These are phyloP conservation scores for Hexactinellida sp. DNA, from an alignment of 37 sponge, comb jelly and placozoan species.

Conservation along the genomic window DNA sequence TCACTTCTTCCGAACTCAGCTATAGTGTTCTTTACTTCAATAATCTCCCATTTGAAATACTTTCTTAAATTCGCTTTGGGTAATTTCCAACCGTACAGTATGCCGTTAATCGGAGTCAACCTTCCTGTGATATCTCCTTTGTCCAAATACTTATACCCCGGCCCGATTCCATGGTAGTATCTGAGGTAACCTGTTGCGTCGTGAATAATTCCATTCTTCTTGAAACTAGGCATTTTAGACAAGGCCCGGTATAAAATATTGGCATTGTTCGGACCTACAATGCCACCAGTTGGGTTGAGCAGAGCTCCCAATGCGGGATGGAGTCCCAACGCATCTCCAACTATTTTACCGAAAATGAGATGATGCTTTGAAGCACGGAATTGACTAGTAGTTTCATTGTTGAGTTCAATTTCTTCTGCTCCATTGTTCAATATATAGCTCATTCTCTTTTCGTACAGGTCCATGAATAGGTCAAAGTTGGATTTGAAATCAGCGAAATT, in stretches of 20 bases:
- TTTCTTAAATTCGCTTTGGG: background rate
- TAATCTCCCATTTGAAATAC: background rate
- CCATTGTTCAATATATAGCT: background rate
- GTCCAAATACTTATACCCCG: background rate
- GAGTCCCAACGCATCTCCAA: background rate
- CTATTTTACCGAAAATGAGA: conserved; percentile 10
- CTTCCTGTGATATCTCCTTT: background rate
- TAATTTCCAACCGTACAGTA: background rate
- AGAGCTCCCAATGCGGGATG: background rate
- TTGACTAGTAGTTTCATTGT: background rate
- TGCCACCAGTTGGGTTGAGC: background rate
- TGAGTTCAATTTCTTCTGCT: background rate
- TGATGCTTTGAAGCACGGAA: background rate
- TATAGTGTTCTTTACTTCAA: background rate
- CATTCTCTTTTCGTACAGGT: background rate
- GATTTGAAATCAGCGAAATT: background rate
- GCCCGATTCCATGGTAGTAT: background rate
- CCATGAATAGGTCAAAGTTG: background rate
- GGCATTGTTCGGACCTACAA: background rate
- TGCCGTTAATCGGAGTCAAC: background rate
- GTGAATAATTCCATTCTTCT: background rate
- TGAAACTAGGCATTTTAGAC: background rate
- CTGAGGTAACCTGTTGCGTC: background rate
- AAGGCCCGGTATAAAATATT: background rate
- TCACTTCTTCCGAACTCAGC: background rate